Base-by-base conservation (phyloP, 2,113 vertebrate species). In the Sula dactylatra region DNA sequence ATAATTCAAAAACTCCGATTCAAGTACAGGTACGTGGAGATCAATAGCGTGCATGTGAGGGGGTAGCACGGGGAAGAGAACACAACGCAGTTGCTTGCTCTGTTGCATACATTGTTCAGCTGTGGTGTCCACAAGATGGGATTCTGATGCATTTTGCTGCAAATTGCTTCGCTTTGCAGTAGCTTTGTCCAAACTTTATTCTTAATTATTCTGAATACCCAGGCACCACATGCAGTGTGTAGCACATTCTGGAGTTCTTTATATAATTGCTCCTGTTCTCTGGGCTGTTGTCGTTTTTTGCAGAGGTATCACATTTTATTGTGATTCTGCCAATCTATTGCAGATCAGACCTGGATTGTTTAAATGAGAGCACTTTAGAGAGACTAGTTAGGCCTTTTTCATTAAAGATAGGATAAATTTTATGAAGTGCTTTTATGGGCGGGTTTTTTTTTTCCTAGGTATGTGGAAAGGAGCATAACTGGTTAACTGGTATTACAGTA, bases 1-100 rank as follows among this genome's bases (percentile, higher is more conserved):
- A 99, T 99, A 5, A 96, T 99, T 87, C 97, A 99, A 59, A 99
- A 99, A 94, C 98, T 99, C 25, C 97, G 98, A 31, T 99, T 99
- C 97, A 99, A 98, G 58, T 99, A 99, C 98, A 99, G 98, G 99
- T 99, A 71, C 50, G 11, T 38, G 66, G 71, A 89, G 72, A 69
- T 52, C 74, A 79, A 52, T 34, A 8, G n/a, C 5, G 32, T 45
- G 40, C 1, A 8, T n/a, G 34, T 15, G 5, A 7, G 4, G 29
- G 22, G 9, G 26, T 62, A 69, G 29, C 42, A 54, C 3, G 8
- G 47, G 71, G 55, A 76, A 71, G 38, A 71, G 76, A 56, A 15
- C 36, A 34, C 31, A 49, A 26, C 1, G 2, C 36, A n/a, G 1
- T 62, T 64, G 19, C 65, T 81, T 93, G 31, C 36, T 71, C 21